These are phyloP conservation scores for Brachyopa scutellaris DNA, from an alignment of 2,888 invertebrate genomes.

Conservation along the genomic window DNA sequence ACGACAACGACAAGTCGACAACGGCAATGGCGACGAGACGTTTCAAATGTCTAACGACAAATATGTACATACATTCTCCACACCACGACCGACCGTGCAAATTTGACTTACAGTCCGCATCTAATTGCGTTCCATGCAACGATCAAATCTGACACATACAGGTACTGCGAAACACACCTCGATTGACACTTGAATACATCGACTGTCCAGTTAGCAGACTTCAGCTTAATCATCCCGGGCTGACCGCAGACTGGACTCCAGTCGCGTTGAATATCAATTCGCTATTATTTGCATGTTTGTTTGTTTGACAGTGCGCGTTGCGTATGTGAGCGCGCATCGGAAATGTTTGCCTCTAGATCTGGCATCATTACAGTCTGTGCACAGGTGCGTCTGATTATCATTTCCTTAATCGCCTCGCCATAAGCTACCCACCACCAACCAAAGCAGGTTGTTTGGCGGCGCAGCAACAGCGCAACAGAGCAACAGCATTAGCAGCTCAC, in stretches of 20 bases:
- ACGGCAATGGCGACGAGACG: conserved; percentile 27
- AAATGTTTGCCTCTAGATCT: conserved; percentile 44
- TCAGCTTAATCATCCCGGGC: conserved; percentile 57
- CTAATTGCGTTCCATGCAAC: conserved; percentile 63
- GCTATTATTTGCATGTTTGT: conserved; percentile 44
- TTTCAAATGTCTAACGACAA: conserved; percentile 15
- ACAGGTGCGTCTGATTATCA: conserved; percentile 72
- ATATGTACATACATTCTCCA: conserved; percentile 6
- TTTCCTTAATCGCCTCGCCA: conserved; percentile 72
- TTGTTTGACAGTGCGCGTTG: conserved; percentile 65
- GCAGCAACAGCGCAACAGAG: conserved; percentile 26
- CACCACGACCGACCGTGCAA: conserved; percentile 31
- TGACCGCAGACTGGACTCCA: conserved; percentile 16
- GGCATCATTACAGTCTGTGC: conserved; percentile 26
- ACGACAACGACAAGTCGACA: conserved; percentile 24
- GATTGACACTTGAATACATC: conserved; percentile 69
- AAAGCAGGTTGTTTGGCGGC: conserved; percentile 25
- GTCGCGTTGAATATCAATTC: conserved; percentile 67
- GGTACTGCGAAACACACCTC: conserved; percentile 58
- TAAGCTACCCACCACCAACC: conserved; percentile 71
- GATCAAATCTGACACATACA: conserved; percentile 42
- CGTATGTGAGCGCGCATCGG: conserved; percentile 64
- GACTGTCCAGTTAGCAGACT: conserved; percentile 42
- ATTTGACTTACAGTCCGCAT: conserved; percentile 62
- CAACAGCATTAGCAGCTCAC: conserved; percentile 47